Conservation (phyloP, 2,888 invertebrate genomes). For the Disparrhopalites patrizii region DNA sequence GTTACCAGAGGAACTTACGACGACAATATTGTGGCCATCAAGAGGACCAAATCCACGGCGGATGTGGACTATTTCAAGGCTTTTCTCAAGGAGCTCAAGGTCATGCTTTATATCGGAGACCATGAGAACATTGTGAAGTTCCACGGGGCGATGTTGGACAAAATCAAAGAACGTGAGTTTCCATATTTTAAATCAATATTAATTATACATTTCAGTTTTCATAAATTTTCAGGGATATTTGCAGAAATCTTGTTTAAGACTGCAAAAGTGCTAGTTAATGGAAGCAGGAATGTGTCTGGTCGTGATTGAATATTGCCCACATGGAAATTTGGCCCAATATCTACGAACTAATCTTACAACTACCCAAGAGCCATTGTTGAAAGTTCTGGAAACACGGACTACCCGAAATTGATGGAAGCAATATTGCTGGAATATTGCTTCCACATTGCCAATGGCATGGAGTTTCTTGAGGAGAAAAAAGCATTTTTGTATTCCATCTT, state of each 20-base stretch:
- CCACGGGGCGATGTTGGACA: neutral
- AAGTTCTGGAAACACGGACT: no score
- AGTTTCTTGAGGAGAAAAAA: constrained; percentile 1
- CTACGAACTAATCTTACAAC: neutral
- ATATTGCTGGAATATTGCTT: no score
- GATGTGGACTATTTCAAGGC: neutral
- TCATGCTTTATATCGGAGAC: neutral
- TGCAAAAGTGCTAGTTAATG: no score
- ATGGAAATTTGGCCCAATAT: neutral
- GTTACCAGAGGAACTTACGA: neutral
- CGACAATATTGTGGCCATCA: neutral
- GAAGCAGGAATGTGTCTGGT: neutral
- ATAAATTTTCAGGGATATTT: no score
- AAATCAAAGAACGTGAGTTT: neutral
- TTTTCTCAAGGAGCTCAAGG: neutral
- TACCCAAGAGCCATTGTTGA: no score
- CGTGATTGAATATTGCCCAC: neutral
- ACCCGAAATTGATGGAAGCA: no score
- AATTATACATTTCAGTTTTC: no score
- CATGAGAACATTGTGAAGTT: neutral
- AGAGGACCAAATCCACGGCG: neutral
- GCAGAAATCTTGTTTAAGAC: no score
- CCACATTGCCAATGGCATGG: neutral
- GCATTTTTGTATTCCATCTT: neutral
- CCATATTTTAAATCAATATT: no score